Evolutionary conservation across 1,140 invertebrate species (phyloP), one percentile per base, ranked within the genome.

Genomic region (Globodera rostochiensis): DNA sequence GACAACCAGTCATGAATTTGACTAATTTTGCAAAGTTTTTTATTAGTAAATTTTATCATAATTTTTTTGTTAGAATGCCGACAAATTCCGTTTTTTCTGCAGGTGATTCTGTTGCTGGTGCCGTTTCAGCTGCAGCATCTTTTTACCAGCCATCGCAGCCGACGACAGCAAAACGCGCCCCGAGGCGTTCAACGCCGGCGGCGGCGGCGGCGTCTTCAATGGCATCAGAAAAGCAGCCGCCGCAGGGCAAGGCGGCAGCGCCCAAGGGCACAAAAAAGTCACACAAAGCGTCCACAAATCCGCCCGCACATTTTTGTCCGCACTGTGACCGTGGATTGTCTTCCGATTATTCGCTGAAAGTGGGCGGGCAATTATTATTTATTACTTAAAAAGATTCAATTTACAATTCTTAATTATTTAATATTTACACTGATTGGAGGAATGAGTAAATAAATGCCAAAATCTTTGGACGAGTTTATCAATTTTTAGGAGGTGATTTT

Each of bases 271-370:
- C 57, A 6, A 64, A 64, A 64, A 64, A 64, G 15, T 64, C 57
- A 15, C 57, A 64, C 57, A 64, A 64, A 64, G 11, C 57, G 15
- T 64, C 57, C 74, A 76, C 57, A 57, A 76, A 76, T 21, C 50
- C 45, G n/a, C 5, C 66, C 57, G 74, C 57, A 76, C 19, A 64
- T 76, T 76, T 76, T 46, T 76, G 74, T 47, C 47, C 47, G 19
- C 36, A 57, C 45, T 76, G 74, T n/a, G 46, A 36, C 36, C 25
- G 66, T 53, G 74, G 57, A n/a, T 19, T 64, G 57, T 76, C 74
- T 6, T 64, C 74, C 46, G 74, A 76, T 47, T 76, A 76, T 76
- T 76, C 74, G 3, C n/a, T 76, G 8, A 76, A 76, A 57, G 36
- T 57, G 66, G 25, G 64, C 36, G 36, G 3, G 36, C 36, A 36